Conservation (phyloP, 2,888 invertebrate species). For the Cephalotes varians region DNA sequence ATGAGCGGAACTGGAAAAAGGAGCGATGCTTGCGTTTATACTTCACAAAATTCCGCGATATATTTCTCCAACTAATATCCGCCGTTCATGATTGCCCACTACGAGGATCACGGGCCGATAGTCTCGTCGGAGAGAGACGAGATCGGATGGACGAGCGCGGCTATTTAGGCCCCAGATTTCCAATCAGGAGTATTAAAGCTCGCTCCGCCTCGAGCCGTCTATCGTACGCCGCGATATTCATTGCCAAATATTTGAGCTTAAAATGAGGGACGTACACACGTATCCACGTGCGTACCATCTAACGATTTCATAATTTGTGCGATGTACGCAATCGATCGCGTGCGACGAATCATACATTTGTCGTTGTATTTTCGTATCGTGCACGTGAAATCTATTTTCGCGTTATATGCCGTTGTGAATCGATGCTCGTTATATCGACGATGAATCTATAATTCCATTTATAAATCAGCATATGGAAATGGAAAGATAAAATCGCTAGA, state of each 20-base stretch:
- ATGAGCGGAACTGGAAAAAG: not conserved
- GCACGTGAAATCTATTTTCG: conserved; percentile 24
- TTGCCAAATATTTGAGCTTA: conserved; percentile 82
- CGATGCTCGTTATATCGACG: conserved; percentile 8
- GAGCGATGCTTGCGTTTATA: conserved; percentile 4
- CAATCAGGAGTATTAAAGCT: conserved; percentile 83
- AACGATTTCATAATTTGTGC: conserved; percentile 36
- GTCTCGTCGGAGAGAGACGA: conserved; percentile 65
- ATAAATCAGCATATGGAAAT: conserved; percentile 33
- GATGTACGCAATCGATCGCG: conserved; percentile 34
- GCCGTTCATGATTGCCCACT: conserved; percentile 56
- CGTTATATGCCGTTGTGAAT: conserved; percentile 20
- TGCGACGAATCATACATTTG: not conserved
- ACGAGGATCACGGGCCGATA: conserved; percentile 54
- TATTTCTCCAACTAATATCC: conserved; percentile 67
- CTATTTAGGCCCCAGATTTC: conserved; percentile 80
- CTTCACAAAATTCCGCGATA: conserved; percentile 37
- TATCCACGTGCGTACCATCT: conserved; percentile 13
- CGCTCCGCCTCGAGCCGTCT: conserved; percentile 68
- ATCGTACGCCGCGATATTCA: conserved; percentile 76
- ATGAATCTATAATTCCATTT: conserved; percentile 34
- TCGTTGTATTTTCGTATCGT: conserved; percentile 1
- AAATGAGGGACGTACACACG: conserved; percentile 69
- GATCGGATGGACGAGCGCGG: conserved; percentile 58
- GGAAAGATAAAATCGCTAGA: conserved; percentile 25